Evolutionary conservation across 2,113 vertebrate species (phyloP), one percentile per base, ranked within the genome.

Genomic region (Gymnobelideus leadbeateri): DNA sequence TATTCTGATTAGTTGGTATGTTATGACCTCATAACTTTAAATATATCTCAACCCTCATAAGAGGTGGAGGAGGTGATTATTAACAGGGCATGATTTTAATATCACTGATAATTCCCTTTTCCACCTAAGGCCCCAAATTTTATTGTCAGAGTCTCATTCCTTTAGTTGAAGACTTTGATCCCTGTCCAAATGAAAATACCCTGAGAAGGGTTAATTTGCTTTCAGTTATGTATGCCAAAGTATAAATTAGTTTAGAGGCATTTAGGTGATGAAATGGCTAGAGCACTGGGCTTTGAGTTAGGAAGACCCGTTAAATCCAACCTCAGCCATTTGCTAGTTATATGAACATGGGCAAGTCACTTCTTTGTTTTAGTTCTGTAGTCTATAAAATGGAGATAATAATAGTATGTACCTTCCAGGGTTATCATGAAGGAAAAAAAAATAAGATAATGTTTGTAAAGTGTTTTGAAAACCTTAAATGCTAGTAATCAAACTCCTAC

Each of bases 1-100:
- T 84, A 84, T 84, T 84, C 68, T 84, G 68, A 84, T n/a, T 84
- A 84, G 68, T 84, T 84, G 68, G 61, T n/a, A 77, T 16, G 61
- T 77, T 37, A 77, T 43, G 68, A 84, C 19, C 37, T 43, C 31
- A 43, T 84, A 43, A 84, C 43, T 43, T 43, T 84, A 84, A 84
- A 43, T 84, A 43, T 84, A 43, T 16, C n/a, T 84, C 37, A 84
- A 43, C 37, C 68, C 16, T 43, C 16, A n/a, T 16, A 43, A 84
- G 68, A 37, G 37, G 61, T 77, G 37, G 61, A n/a, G 37, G 37
- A 84, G 68, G n/a, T 84, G 7, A 43, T 43, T 84, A 43, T 84
- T 84, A 84, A 43, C 61, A 77, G 37, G 14, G 37, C 43, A 84
- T 84, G 68, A 84, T 84, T 84, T 84, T 43, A 43, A 84, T 9